These are phyloP conservation scores for Eidolon dupreanum DNA, from an alignment of 2,797 vertebrate species.

Conservation along the genomic window DNA sequence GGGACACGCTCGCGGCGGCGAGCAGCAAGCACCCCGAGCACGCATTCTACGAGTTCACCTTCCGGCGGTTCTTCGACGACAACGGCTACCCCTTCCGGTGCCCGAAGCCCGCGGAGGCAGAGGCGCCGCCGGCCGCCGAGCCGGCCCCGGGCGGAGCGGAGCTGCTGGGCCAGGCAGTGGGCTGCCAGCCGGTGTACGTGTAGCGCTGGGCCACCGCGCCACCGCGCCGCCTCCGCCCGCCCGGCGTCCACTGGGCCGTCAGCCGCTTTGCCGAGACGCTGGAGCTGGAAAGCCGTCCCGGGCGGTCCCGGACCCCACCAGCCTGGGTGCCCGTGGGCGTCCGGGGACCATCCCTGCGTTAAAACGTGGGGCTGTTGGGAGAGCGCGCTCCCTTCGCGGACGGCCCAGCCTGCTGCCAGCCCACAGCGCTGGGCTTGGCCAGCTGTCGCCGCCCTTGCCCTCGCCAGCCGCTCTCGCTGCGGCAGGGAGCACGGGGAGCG, in stretches of 20 bases:
- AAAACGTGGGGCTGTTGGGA: no score
- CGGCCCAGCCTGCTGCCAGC: no score
- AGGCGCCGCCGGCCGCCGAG: conserved; percentile 81
- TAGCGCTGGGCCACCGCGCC: conserved; percentile 86
- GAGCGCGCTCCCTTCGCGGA: no score
- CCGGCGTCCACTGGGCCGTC: no score
- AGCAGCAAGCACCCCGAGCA: conserved; percentile 96
- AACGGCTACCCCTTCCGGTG: conserved; percentile 97
- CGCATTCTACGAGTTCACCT: conserved; percentile 99
- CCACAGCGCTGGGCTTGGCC: no score
- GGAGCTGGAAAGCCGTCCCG: no score
- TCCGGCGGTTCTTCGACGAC: conserved; percentile 98
- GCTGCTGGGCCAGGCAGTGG: conserved; percentile 89
- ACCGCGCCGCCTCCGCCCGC: conserved; percentile 57
- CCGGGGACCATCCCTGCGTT: no score
- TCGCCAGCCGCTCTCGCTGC: no score
- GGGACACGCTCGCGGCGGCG: conserved; percentile 91
- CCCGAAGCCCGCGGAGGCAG: conserved; percentile 92
- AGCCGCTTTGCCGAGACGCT: no score
- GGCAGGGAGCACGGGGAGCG: conserved; percentile 90
- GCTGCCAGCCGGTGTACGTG: conserved; percentile 98
- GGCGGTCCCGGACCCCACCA: no score
- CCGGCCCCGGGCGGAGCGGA: conserved; percentile 84
- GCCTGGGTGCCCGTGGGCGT: no score
- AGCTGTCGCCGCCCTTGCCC: no score